These are phyloP conservation scores for Sipha maydis DNA, from an alignment of 2,888 invertebrate species.

Conservation along the genomic window DNA sequence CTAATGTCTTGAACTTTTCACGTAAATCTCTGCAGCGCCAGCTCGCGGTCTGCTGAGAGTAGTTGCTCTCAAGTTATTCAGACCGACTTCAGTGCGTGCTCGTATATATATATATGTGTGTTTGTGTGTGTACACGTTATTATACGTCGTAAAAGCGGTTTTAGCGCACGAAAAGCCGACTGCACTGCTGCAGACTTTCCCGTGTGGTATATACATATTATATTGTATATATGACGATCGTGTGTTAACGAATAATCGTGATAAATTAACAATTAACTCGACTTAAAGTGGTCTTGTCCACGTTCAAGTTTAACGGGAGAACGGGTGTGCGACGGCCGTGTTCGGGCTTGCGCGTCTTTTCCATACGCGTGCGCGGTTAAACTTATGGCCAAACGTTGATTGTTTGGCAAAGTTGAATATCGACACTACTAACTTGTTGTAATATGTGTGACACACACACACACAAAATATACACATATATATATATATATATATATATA, in stretches of 20 bases:
- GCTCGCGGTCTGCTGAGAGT: too few species aligned
- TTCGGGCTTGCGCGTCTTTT: not conserved
- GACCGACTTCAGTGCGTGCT: not conserved
- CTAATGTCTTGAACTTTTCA: not conserved
- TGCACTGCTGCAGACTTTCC: not conserved
- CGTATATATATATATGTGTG: not conserved
- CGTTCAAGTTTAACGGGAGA: constrained; percentile 21
- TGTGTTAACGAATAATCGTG: constrained; percentile 45
- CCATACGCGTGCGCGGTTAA: not conserved
- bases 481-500: too few species aligned
- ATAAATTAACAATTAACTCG: constrained; percentile 59
- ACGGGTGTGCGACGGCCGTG: not conserved
- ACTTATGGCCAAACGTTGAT: constrained; percentile 41
- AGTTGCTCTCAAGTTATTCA: not conserved
- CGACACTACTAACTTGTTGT: constrained; percentile 55
- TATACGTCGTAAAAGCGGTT: not conserved
- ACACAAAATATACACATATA: too few species aligned
- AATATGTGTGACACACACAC: not conserved
- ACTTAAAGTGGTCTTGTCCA: constrained; percentile 51
- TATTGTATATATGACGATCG: not conserved
- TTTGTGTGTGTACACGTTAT: not conserved
- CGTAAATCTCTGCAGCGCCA: not conserved
- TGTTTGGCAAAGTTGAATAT: constrained; percentile 49
- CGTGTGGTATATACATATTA: not conserved
- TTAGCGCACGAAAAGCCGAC: not conserved